Conservation (phyloP, 2,888 invertebrate genomes). For the Pedicia rivosa region DNA sequence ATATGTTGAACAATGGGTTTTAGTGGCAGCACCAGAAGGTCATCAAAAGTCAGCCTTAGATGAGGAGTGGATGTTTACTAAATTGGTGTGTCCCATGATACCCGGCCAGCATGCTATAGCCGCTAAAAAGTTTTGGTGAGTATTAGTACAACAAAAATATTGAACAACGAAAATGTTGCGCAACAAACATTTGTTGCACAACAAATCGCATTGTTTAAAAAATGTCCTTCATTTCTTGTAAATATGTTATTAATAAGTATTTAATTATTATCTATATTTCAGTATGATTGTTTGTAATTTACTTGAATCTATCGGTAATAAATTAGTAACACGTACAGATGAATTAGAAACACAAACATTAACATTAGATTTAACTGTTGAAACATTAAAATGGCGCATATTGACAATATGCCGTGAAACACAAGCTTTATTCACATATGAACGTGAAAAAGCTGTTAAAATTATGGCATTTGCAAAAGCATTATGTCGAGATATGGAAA, state of each 20-base stretch:
- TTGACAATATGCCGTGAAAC: slow-evolving; percentile 53
- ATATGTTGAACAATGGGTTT: slow-evolving; percentile 71
- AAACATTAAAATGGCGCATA: slow-evolving; percentile 25
- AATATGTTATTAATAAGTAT: background rate
- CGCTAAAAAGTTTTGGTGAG: slow-evolving; percentile 60
- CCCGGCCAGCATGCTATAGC: slow-evolving; percentile 57
- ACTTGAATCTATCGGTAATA: slow-evolving; percentile 31
- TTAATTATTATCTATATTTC: slow-evolving; percentile 1
- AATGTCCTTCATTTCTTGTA: too few species aligned
- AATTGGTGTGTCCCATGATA: slow-evolving; percentile 59
- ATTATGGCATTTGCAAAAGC: slow-evolving; percentile 69
- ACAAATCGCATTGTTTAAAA: too few species aligned
- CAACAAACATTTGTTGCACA: too few species aligned
- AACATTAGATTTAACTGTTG: slow-evolving; percentile 20
- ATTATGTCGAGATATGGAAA: slow-evolving; percentile 48
- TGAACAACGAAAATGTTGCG: too few species aligned
- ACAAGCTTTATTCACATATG: slow-evolving; percentile 61
- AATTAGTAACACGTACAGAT: slow-evolving; percentile 30
- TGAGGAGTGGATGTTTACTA: slow-evolving; percentile 79
- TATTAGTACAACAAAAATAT: too few species aligned
- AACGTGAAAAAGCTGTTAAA: slow-evolving; percentile 63
- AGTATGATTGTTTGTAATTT: slow-evolving; percentile 32
- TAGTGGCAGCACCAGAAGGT: slow-evolving; percentile 30
- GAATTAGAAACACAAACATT: slow-evolving; percentile 28
- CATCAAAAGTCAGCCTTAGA: slow-evolving; percentile 60